Base-by-base conservation (phyloP, 2,797 vertebrate genomes). In the Sus cebifrons region DNA sequence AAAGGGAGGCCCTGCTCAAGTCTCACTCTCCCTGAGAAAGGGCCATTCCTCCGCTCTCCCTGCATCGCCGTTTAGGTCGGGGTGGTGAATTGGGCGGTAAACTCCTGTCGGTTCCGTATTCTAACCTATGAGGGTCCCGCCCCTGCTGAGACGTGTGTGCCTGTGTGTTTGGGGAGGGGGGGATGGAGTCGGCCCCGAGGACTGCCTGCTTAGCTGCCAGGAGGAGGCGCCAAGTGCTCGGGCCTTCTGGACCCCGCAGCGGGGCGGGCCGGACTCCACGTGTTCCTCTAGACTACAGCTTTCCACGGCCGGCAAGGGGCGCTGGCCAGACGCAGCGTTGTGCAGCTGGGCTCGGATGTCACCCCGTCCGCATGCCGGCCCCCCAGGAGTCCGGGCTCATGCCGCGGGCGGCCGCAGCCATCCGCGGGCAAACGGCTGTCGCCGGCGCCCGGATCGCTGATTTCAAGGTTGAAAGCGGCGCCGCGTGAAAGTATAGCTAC, bases 381-480 rank as follows among this genome's bases (percentile, higher is more conserved):
- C 64, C 44, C 17, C 1, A 1, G 12, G 71, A 32, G 29, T 44
- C 23, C 14, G 2, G 68, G 70, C n/a, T 93, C 56, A 13, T 0
- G 32, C 75, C 6, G 44, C 16, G 7, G 52, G 70, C 62, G 6
- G 36, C 21, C 27, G 0, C 54, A 20, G 64, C 89, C 54, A 56
- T 64, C 71, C 0, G 5, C 36, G 1, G 52, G 32, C 82, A 20
- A n/a, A 17, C 17, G 11, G 13, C 23, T 21, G 20, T 56, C 40
- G 11, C 8, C 1, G 60, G 67, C 27, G 16, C 68, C 23, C 67
- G 8, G 20, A 32, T 79, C 20, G 5, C 65, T 60, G 15, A 29
- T 86, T 96, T 90, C 73, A 82, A 65, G 87, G 73, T 62, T 44
- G 84, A 89, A 91, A 77, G 84, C 60, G 0, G 60, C 68, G 18